Percentiles rank a stretch among this genome's conserved stretches.
phyloP scores from a whole-genome alignment of 2,888 invertebrate genomes.

The Acleris literana region DNA sequence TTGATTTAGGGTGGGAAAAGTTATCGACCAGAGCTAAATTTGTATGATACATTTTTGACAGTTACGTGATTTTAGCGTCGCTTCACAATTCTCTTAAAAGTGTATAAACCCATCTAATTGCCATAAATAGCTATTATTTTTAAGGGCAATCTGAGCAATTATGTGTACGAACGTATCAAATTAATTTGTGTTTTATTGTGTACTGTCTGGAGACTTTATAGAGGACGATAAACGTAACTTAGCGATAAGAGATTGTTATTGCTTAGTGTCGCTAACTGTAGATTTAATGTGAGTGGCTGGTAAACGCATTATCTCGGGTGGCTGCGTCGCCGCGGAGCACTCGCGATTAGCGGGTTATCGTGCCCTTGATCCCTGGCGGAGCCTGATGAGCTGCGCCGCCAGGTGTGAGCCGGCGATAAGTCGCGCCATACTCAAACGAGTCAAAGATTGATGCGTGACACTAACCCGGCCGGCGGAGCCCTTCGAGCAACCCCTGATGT shows the following conservation, averaged over 20 bases:
- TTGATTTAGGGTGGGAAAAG: too few relatives aligned
- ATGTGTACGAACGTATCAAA: conserved; percentile 12
- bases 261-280: conserved; percentile 7
- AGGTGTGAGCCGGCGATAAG: too few relatives aligned
- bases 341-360: conserved; percentile 21
- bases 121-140: too few relatives aligned
- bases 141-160: background rate
- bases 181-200: conserved; percentile 1
- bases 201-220: conserved; percentile 5
- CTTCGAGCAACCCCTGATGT: too few relatives aligned
- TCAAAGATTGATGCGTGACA: too few relatives aligned
- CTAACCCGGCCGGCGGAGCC: too few relatives aligned
- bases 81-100: too few relatives aligned
- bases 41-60: too few relatives aligned
- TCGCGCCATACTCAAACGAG: too few relatives aligned
- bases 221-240: background rate
- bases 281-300: conserved; percentile 15
- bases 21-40: too few relatives aligned
- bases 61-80: too few relatives aligned
- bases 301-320: conserved; percentile 23
- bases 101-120: too few relatives aligned
- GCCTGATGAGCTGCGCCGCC: conserved; percentile 10
- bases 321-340: conserved; percentile 8
- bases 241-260: conserved; percentile 13
- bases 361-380: conserved; percentile 7